Evolutionary conservation across 1,140 invertebrate genomes (phyloP), one percentile per base, ranked within the genome.

Genomic region (Zaprionus ornatus): DNA sequence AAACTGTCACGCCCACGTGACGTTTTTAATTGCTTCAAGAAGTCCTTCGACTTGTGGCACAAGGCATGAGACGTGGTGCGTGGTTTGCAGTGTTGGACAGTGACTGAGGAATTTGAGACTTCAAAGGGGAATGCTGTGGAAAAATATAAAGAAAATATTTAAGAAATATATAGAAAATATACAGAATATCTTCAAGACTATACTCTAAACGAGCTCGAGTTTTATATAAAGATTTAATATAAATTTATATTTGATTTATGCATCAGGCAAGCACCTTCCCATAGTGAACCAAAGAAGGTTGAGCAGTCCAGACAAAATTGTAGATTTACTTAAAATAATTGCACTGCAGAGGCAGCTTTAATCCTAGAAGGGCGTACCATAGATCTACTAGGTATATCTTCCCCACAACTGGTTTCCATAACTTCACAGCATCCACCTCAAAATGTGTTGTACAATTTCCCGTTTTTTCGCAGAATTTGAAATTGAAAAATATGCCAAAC

Each of bases 1-100:
- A 72, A 79, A 50, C 10, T 60, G 56, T 63, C 79, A 83, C 77
- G 70, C 84, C 83, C 80, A 80, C 74, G n/a, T 68, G 84, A 27
- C 64, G 64, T 42, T 72, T 88, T 84, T 88, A 84, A 87, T 87
- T 88, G 84, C 72, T 80, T 73, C 57, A 19, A 13, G 19, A 19
- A 17, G 29, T 54, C 71, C 55, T 13, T 73, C 35, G 54, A 10
- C 35, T 32, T 56, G 21, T 25, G 40, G 21, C 35, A 37, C 32
- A 4, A 37, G 15, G 63, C 23, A 15, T 23, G 15, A 23, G 6
- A 13, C 4, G 5, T 17, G 23, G 13, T 19, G 13, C 13, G 12
- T 23, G 9, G 7, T 5, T n/a, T 55, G 10, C 21, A 48, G 68
- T 64, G 61, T 64, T 71, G 61, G 12, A 5, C 13, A 54, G 55